Evolutionary conservation across 2,888 invertebrate genomes (phyloP).

Genomic region (Rotaria socialis): DNA sequence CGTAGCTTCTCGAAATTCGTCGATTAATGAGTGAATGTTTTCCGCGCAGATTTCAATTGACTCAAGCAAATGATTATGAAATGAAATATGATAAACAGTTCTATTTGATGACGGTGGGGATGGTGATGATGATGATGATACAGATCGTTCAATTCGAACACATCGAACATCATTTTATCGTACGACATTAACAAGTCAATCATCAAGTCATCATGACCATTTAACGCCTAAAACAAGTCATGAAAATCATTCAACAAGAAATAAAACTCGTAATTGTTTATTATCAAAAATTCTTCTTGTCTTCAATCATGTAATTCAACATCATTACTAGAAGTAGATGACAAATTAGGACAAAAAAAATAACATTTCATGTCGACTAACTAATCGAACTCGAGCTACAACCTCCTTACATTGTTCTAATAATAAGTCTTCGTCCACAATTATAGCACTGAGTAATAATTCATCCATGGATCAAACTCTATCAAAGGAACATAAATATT

Average conservation of each 20-base stretch:
- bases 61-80: not conserved
- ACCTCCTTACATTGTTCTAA: not conserved
- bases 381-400: not conserved
- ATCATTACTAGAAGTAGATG: not conserved
- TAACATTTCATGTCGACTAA: not conserved
- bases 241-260: not conserved
- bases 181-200: not conserved
- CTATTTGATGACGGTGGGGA: too few relatives aligned
- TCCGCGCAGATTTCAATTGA: not conserved
- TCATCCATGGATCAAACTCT: not conserved
- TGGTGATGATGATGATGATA: slow-evolving; percentile 10
- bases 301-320: not conserved
- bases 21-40: not conserved
- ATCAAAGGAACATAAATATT: not conserved
- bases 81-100: not conserved
- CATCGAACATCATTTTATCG: not conserved
- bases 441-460: not conserved
- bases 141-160: not conserved
- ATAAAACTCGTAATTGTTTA: not conserved
- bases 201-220: not conserved
- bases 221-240: not conserved
- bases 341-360: too few relatives aligned
- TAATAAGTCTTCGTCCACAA: not conserved
- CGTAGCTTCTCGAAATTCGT: not conserved
- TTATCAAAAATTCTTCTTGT: not conserved